Percentiles rank a stretch among this genome's conserved stretches.
phyloP scores from a whole-genome alignment of 1,140 invertebrate species.

The Cotesia chilonis region DNA sequence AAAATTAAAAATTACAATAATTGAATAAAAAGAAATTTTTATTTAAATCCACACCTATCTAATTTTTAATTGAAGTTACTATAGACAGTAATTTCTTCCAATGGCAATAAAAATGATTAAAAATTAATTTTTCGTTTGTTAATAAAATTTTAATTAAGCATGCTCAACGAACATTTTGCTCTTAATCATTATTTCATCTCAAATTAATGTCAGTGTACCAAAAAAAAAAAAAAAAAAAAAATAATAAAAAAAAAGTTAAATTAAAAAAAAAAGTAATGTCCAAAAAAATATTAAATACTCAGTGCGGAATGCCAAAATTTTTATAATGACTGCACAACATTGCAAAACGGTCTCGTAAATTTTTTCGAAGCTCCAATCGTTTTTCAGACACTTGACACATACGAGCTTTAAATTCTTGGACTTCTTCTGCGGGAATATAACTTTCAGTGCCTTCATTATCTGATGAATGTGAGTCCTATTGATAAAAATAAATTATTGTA shows the following conservation, averaged over 20 bases:
- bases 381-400: slow-evolving; percentile 79
- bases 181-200: no score
- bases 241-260: slow-evolving; percentile 41
- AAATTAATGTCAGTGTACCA: slow-evolving; percentile 28
- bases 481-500: slow-evolving; percentile 25
- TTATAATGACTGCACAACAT: slow-evolving; percentile 72
- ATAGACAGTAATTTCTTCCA: not conserved
- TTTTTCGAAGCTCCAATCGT: slow-evolving; percentile 82
- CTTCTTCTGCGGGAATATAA: slow-evolving; percentile 88
- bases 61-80: not conserved
- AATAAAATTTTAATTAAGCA: no score
- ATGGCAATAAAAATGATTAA: slow-evolving; percentile 42
- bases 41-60: not conserved
- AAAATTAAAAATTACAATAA: not conserved
- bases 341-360: slow-evolving; percentile 81
- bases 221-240: slow-evolving; percentile 48
- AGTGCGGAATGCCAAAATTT: slow-evolving; percentile 55
- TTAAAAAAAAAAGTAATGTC: slow-evolving; percentile 19
- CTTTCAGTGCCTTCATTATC: slow-evolving; percentile 77
- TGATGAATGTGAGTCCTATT: slow-evolving; percentile 72
- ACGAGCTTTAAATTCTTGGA: slow-evolving; percentile 80
- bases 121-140: slow-evolving; percentile 43
- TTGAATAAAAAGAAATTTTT: not conserved
- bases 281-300: slow-evolving; percentile 45
- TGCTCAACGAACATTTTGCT: no score